phyloP scores from a whole-genome alignment of 2,888 invertebrate genomes.

The Calliphora vomitoria region DNA sequence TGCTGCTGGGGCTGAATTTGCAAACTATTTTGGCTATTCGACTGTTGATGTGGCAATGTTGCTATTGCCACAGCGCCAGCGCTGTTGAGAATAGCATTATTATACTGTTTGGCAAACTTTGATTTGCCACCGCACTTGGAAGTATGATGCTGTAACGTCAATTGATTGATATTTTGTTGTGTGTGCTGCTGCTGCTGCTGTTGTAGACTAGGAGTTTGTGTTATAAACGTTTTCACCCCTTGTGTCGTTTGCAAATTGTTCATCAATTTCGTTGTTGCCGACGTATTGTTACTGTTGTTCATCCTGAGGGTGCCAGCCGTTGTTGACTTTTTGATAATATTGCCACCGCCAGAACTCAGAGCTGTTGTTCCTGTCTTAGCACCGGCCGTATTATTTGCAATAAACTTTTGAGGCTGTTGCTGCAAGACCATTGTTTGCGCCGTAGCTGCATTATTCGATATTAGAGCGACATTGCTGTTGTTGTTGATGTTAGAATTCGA shows the following conservation, averaged over 20 bases:
- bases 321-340: constrained; percentile 79
- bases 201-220: constrained; percentile 77
- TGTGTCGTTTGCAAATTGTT: constrained; percentile 77
- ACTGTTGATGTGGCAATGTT: constrained; percentile 77
- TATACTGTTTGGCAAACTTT: constrained; percentile 83
- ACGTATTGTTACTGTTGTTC: constrained; percentile 74
- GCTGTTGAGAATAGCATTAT: constrained; percentile 78
- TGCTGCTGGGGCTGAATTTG: constrained; percentile 71
- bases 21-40: constrained; percentile 76
- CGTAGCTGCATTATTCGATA: constrained; percentile 53
- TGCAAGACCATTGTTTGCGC: constrained; percentile 70
- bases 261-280: constrained; percentile 73
- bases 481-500: constrained; percentile 61
- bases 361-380: constrained; percentile 69
- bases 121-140: constrained; percentile 75
- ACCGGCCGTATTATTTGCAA: constrained; percentile 56
- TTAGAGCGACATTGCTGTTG: constrained; percentile 39
- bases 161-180: constrained; percentile 76
- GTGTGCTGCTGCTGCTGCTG: constrained; percentile 79
- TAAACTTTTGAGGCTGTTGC: constrained; percentile 73
- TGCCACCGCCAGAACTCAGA: constrained; percentile 74
- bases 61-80: constrained; percentile 78
- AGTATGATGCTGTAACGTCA: constrained; percentile 70
- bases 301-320: constrained; percentile 75
- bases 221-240: constrained; percentile 76